These are phyloP conservation scores for Oedothorax gibbosus DNA, from an alignment of 1,140 invertebrate genomes.

Conservation along the genomic window DNA sequence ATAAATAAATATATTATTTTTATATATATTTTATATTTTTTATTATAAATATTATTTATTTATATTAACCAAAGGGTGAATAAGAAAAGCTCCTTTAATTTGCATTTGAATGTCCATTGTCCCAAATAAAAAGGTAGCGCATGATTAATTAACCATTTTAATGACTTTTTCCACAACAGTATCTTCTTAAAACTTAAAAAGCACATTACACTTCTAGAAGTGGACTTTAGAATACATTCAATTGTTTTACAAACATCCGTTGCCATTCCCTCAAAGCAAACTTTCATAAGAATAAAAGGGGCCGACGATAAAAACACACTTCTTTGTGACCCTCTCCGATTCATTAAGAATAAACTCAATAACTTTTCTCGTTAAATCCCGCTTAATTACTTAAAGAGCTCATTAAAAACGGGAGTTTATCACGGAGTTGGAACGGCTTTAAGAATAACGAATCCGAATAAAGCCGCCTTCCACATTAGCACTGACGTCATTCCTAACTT, in stretches of 20 bases:
- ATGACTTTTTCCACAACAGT: no score
- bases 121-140: no score
- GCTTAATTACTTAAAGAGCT: slow-evolving; percentile 55
- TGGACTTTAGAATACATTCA: not conserved
- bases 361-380: slow-evolving; percentile 56
- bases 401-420: slow-evolving; percentile 49
- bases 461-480: slow-evolving; percentile 4
- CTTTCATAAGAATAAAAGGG: slow-evolving; percentile 14
- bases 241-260: slow-evolving; percentile 51
- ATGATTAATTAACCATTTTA: no score
- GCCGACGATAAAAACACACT: not conserved
- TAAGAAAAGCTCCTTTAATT: no score
- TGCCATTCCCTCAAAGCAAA: not conserved
- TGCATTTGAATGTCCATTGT: no score
- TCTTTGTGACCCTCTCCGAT: slow-evolving; percentile 20
- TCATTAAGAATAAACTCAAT: slow-evolving; percentile 56
- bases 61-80: no score
- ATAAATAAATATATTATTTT: no score
- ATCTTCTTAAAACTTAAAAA: no score
- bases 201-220: no score
- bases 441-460: slow-evolving; percentile 2
- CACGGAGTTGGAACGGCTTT: slow-evolving; percentile 16
- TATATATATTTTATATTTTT: no score
- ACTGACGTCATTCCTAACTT: not conserved
- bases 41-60: no score